Conservation (phyloP, 2,888 invertebrate species). For the Netelia inedita region DNA sequence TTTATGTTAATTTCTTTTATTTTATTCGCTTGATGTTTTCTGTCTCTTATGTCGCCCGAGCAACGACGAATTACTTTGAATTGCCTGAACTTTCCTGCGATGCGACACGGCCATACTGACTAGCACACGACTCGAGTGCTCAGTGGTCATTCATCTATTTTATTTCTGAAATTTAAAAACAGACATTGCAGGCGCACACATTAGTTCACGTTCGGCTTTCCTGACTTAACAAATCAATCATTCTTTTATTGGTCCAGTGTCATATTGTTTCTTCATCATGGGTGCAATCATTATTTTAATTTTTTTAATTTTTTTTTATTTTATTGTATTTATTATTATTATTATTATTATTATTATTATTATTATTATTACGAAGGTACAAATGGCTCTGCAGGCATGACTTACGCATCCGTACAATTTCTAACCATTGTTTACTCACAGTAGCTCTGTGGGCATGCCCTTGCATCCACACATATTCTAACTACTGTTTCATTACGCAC, state of each 20-base stretch:
- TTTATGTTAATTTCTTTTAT: neutral
- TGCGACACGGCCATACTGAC: constrained; percentile 7
- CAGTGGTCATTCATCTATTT: neutral
- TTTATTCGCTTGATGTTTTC: neutral
- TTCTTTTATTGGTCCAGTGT: neutral
- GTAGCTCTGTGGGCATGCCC: neutral
- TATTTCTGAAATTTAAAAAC: neutral
- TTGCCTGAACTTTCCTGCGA: neutral
- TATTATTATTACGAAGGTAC: too few species aligned
- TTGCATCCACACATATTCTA: neutral
- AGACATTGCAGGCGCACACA: neutral
- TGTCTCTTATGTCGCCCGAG: neutral
- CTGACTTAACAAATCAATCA: neutral
- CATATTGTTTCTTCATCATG: too few species aligned
- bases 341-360: too few species aligned
- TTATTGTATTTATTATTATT: too few species aligned
- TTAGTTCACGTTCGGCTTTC: constrained; percentile 6
- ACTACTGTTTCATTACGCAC: neutral
- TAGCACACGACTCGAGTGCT: neutral
- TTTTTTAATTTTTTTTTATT: too few species aligned
- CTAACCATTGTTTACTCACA: constrained; percentile 9
- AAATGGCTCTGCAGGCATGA: neutral
- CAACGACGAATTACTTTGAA: neutral
- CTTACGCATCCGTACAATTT: constrained; percentile 11
- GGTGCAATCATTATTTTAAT: too few species aligned